A percentile compares a stretch with the other conserved stretches of the same genome.
Conservation (phyloP, 64 coral and sea anemone genomes). For the Actinia equina region DNA sequence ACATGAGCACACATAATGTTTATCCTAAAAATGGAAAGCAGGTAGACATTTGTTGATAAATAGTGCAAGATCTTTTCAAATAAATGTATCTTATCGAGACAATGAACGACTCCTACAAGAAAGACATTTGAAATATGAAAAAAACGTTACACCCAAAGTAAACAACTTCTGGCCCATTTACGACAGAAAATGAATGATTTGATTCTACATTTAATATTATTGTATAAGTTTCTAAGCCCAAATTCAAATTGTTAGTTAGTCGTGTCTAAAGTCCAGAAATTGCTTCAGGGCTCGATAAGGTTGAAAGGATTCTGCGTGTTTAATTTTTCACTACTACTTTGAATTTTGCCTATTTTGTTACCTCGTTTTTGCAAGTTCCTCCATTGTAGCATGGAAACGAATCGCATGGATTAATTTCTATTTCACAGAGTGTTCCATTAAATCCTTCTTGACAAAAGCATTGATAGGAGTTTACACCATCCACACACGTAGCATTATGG, state of each 20-base stretch:
- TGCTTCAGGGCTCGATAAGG: too few species aligned
- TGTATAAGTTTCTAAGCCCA: too few species aligned
- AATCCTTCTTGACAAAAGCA: slow-evolving; percentile 16
- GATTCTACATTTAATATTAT: too few species aligned
- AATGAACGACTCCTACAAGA: too few species aligned
- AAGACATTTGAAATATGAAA: too few species aligned
- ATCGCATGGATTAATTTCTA: slow-evolving; percentile 20
- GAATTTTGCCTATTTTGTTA: background rate
- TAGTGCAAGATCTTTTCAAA: background rate
- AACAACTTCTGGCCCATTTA: too few species aligned
- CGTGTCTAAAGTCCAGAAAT: too few species aligned
- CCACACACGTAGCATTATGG: slow-evolving; percentile 65
- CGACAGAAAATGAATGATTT: too few species aligned
- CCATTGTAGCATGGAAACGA: slow-evolving; percentile 49
- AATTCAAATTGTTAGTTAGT: too few species aligned
- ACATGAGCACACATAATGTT: background rate
- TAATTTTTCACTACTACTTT: background rate
- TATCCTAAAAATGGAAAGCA: background rate
- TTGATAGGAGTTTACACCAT: slow-evolving; percentile 13
- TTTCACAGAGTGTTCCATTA: slow-evolving; percentile 1
- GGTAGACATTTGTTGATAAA: too few species aligned
- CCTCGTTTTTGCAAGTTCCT: slow-evolving; percentile 40
- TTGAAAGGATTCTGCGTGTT: background rate
- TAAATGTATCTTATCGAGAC: too few species aligned
- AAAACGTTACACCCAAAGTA: too few species aligned